phyloP scores from a whole-genome alignment of 2,797 vertebrate genomes.

The Oceanodroma leucorhoa region DNA sequence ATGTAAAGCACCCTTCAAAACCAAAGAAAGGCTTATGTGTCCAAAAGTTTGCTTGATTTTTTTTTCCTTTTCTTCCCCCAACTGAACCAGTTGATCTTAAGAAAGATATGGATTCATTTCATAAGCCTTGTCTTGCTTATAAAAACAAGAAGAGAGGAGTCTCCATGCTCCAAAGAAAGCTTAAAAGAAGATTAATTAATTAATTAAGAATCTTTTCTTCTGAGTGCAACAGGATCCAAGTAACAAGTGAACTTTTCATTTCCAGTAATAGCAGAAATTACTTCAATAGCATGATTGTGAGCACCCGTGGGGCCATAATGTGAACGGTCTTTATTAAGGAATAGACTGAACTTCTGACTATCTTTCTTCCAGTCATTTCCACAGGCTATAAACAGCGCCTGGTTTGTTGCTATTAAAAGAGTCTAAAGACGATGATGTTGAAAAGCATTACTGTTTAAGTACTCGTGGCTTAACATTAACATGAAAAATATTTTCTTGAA shows the following conservation, averaged over 20 bases:
- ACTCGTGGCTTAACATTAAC: constrained; percentile 5
- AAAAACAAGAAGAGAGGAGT: neutral
- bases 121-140: neutral
- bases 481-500: constrained; percentile 51
- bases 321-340: constrained; percentile 63
- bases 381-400: constrained; percentile 62
- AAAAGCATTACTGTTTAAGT: constrained; percentile 55
- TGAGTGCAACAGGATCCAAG: constrained; percentile 57
- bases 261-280: constrained; percentile 66
- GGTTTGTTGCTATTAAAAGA: constrained; percentile 57
- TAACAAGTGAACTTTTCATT: constrained; percentile 70
- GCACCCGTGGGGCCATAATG: constrained; percentile 53
- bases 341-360: constrained; percentile 60
- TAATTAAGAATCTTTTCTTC: constrained; percentile 60
- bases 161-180: neutral
- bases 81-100: neutral
- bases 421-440: constrained; percentile 24
- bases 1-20: neutral
- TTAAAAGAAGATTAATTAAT: constrained; percentile 57
- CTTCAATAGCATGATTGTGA: constrained; percentile 68
- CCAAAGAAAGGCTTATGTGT: neutral
- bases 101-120: neutral
- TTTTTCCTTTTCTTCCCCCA: too few species aligned
- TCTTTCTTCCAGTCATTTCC: constrained; percentile 63
- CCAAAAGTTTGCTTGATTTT: neutral